A percentile compares a stretch with the other conserved stretches of the same genome.
Conservation (phyloP, 2,113 vertebrate species). For the Polypterus senegalus region DNA sequence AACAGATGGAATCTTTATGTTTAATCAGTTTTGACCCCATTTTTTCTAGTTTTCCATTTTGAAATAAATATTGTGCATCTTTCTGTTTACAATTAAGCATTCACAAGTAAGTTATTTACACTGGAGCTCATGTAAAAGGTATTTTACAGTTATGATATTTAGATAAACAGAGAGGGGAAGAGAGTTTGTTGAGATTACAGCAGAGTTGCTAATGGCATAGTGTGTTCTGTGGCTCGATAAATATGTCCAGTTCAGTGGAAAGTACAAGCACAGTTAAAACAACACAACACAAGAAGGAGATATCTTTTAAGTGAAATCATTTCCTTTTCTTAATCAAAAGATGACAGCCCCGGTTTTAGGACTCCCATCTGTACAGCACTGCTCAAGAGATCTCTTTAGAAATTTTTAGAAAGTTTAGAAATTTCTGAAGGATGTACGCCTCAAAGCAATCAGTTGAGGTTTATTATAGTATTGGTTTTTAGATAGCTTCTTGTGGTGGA, state of each 20-base stretch:
- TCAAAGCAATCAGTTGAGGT: neutral
- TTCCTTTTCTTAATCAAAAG: conserved; percentile 90
- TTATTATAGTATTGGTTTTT: too few relatives aligned
- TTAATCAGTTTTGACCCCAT: conserved; percentile 56
- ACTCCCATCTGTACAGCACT: conserved; percentile 64
- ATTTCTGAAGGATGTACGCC: conserved; percentile 27
- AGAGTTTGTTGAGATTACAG: conserved; percentile 69
- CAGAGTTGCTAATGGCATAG: conserved; percentile 61
- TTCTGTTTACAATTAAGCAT: conserved; percentile 63
- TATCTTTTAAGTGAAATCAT: conserved; percentile 84
- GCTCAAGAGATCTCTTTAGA: conserved; percentile 25
- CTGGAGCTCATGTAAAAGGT: conserved; percentile 63
- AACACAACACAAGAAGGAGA: conserved; percentile 72
- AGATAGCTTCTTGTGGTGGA: too few relatives aligned
- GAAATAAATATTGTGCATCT: conserved; percentile 57
- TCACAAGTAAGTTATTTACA: conserved; percentile 74
- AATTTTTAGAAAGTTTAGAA: conserved; percentile 15
- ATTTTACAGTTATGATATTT: conserved; percentile 84
- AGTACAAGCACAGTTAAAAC: conserved; percentile 73
- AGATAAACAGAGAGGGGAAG: conserved; percentile 69
- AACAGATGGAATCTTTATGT: conserved; percentile 78
- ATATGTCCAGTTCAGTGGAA: conserved; percentile 70
- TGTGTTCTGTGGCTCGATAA: conserved; percentile 71
- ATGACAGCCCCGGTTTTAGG: conserved; percentile 71
- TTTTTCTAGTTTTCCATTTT: conserved; percentile 41